phyloP scores from a whole-genome alignment of 2,113 vertebrate species.

The Typhlomys cinereus region DNA sequence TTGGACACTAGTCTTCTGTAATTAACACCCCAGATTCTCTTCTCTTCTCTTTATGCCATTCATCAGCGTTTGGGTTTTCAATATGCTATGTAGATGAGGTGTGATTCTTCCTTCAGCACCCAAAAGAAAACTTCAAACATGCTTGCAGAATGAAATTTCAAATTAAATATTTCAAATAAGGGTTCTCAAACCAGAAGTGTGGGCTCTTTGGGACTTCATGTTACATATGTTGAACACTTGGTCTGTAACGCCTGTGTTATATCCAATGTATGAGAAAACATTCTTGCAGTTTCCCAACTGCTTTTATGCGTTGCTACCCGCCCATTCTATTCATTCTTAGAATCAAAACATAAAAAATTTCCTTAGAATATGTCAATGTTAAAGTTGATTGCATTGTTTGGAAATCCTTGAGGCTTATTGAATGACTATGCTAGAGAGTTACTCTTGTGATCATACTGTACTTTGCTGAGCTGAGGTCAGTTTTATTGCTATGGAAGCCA shows the following conservation, averaged over 20 bases:
- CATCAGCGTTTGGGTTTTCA: slow-evolving; percentile 71
- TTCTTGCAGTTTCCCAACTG: slow-evolving; percentile 30
- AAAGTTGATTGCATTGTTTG: slow-evolving; percentile 44
- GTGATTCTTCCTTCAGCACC: slow-evolving; percentile 67
- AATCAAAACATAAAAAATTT: slow-evolving; percentile 42
- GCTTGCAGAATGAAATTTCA: slow-evolving; percentile 54
- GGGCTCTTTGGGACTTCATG: slow-evolving; percentile 6
- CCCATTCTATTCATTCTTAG: slow-evolving; percentile 33
- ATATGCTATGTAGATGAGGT: slow-evolving; percentile 58
- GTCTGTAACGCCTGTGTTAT: slow-evolving; percentile 31
- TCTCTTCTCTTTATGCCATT: slow-evolving; percentile 67
- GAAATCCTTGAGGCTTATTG: slow-evolving; percentile 55
- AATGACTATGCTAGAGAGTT: slow-evolving; percentile 32
- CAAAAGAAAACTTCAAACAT: slow-evolving; percentile 71
- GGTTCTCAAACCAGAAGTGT: slow-evolving; percentile 20
- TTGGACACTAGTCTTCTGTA: slow-evolving; percentile 53
- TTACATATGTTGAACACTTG: neutral
- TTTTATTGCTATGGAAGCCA: slow-evolving; percentile 26
- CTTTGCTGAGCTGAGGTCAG: slow-evolving; percentile 29
- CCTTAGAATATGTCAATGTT: slow-evolving; percentile 52
- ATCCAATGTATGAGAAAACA: slow-evolving; percentile 2
- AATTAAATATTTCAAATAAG: slow-evolving; percentile 58
- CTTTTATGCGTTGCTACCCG: slow-evolving; percentile 33
- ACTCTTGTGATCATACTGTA: slow-evolving; percentile 31
- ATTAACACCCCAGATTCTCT: slow-evolving; percentile 41